These are phyloP conservation scores for Syngnathus floridae DNA, from an alignment of 2,113 vertebrate species.

Conservation along the genomic window DNA sequence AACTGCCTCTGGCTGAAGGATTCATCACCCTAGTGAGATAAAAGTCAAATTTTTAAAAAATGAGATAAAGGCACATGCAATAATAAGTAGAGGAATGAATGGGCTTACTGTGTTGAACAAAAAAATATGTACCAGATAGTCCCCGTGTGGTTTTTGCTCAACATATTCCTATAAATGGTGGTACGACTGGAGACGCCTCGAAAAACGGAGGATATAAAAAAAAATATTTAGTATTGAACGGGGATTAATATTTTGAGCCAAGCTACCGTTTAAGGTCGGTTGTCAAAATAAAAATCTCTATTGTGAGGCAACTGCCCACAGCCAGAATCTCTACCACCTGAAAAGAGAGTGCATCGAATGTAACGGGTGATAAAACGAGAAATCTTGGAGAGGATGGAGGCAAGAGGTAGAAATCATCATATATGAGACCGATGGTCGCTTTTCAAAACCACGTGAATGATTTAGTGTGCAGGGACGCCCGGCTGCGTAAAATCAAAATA, in stretches of 20 bases:
- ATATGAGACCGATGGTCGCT: neutral
- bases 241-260: conserved; percentile 48
- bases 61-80: conserved; percentile 48
- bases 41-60: conserved; percentile 55
- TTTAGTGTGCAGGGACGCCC: conserved; percentile 61
- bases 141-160: conserved; percentile 47
- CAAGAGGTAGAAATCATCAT: conserved; percentile 26
- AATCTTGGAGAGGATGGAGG: conserved; percentile 1
- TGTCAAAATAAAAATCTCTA: conserved; percentile 54
- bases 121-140: conserved; percentile 52
- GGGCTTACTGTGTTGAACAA: conserved; percentile 47
- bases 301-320: conserved; percentile 37
- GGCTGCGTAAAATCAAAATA: conserved; percentile 67
- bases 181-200: conserved; percentile 38
- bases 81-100: conserved; percentile 55
- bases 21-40: conserved; percentile 39
- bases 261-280: conserved; percentile 38
- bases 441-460: conserved; percentile 66
- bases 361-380: neutral
- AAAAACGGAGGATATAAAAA: conserved; percentile 23
- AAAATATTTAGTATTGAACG: conserved; percentile 37
- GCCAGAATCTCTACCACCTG: neutral
- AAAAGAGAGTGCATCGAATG: neutral
- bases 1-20: conserved; percentile 12
- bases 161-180: conserved; percentile 52